A percentile compares a stretch with the other conserved stretches of the same genome.
Evolutionary conservation across 2,113 vertebrate species (phyloP).

Genomic region (Ictalurus punctatus): DNA sequence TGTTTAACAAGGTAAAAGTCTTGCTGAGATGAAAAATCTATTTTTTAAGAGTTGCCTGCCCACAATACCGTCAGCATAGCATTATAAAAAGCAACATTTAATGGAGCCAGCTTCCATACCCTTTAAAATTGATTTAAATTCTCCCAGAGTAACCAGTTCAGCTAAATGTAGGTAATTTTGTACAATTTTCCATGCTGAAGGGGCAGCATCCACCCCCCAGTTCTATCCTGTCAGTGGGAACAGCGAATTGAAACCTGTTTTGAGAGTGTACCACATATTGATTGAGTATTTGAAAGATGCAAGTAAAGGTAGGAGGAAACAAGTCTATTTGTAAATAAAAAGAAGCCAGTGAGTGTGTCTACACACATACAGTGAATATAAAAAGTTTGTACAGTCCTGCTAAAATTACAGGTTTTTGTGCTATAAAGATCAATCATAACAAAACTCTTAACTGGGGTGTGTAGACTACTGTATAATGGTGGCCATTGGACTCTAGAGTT

Average conservation of each 20-base stretch:
- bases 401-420: neutral
- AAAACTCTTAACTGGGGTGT: neutral
- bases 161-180: neutral
- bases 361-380: neutral
- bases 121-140: neutral
- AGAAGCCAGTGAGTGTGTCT: neutral
- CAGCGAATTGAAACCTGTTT: neutral
- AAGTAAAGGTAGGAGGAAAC: neutral
- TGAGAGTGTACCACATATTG: neutral
- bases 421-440: neutral
- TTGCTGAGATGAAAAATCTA: neutral
- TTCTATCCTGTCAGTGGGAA: neutral
- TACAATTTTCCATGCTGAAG: neutral
- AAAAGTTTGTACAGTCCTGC: neutral
- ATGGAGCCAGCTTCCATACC: neutral
- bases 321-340: neutral
- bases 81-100: neutral
- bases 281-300: neutral
- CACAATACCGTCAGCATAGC: neutral
- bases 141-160: neutral
- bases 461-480: neutral
- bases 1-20: neutral
- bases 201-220: neutral
- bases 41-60: neutral
- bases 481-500: neutral